Evolutionary conservation across 2,888 invertebrate genomes (phyloP), one percentile per base, ranked within the genome.

Genomic region (Antheraea assamensis): DNA sequence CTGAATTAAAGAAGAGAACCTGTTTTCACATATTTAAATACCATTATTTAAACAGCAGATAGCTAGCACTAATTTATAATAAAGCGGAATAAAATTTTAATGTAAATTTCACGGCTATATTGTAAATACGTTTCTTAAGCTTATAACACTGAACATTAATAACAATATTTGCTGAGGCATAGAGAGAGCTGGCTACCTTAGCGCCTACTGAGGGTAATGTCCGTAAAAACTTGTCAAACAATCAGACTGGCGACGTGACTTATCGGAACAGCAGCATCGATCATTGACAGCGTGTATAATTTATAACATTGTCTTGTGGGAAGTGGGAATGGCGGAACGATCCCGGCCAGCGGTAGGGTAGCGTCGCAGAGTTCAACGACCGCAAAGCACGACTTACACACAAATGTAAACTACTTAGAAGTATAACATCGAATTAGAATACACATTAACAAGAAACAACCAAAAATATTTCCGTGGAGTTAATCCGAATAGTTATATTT

Each of bases 371-470:
- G 75, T 75, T 90, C 88, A 82, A 75, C 85, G 91, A 90, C 90
- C 89, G 87, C 80, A 76, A 79, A 81, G 84, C 86, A 85, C 88
- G 87, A 86, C 85, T 85, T 85, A 85, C 81, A 79, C 83, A 85
- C 87, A 87, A 89, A 89, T 90, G 87, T 88, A 88, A 88, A 86
- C 86, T 88, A 89, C 91, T 90, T 88, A 86, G 84, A 86, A 87
- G 84, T 81, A 83, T 81, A 83, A 84, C 83, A 84, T 85, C 83
- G 78, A 83, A 85, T 81, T 80, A 78, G 81, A 86, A 87, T 87
- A 82, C 88, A 86, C 83, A 79, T 77, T 80, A 75, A 61, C 35
- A 74, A 74, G 66, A 71, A 24, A 71, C 58, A 31, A 52, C 21
- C 19, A 55, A n/a, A 35, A 35, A 71, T 19, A 55, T 49, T 19